phyloP scores from a whole-genome alignment of 2,797 vertebrate genomes.

The Etheostoma nigrum region DNA sequence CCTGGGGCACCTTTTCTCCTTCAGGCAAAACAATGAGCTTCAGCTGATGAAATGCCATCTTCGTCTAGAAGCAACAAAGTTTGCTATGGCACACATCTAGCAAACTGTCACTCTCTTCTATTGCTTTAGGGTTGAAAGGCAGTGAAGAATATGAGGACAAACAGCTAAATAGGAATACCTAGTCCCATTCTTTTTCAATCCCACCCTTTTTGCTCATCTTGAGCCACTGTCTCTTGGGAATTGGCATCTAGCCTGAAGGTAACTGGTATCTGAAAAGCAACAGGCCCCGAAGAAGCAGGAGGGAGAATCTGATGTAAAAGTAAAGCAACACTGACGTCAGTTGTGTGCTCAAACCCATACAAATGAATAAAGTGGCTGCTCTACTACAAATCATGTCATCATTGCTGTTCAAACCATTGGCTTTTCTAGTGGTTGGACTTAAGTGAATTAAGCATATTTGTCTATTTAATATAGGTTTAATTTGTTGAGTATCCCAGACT shows the following conservation, averaged over 20 bases:
- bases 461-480: background rate
- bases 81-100: background rate
- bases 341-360: background rate
- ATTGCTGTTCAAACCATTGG: background rate
- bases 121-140: slow-evolving; percentile 15
- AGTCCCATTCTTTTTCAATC: background rate
- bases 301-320: slow-evolving; percentile 1
- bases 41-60: slow-evolving; percentile 9
- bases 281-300: background rate
- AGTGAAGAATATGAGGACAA: background rate
- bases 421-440: background rate
- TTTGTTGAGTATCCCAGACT: background rate
- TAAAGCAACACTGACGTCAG: background rate
- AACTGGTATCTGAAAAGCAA: background rate
- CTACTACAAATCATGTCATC: background rate
- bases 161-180: slow-evolving; percentile 1
- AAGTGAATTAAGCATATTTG: background rate
- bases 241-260: background rate
- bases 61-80: background rate
- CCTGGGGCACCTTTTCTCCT: background rate
- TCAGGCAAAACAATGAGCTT: slow-evolving; percentile 10
- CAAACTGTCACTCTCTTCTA: background rate
- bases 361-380: background rate
- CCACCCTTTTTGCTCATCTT: background rate
- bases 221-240: slow-evolving; percentile 3